Percentiles rank a stretch among this genome's conserved stretches.
Conservation (phyloP, 2,888 invertebrate genomes). For the Phyto melanocephala region DNA sequence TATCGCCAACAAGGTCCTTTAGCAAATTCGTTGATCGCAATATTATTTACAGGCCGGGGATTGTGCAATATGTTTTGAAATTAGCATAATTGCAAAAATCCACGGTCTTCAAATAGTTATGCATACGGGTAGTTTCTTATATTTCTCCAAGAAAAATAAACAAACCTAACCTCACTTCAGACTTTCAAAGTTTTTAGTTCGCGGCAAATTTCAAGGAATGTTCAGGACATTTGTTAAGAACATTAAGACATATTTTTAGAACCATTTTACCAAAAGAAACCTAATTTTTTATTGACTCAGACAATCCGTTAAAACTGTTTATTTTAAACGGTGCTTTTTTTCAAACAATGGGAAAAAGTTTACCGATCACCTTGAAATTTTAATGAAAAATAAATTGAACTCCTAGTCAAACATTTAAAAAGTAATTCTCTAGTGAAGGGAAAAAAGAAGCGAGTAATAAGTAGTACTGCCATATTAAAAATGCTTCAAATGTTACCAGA, state of each 20-base stretch:
- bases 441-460: background rate
- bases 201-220: constrained; percentile 36
- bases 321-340: constrained; percentile 26
- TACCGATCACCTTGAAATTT: constrained; percentile 6
- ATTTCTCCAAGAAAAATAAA: background rate
- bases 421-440: background rate
- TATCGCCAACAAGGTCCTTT: too few relatives aligned
- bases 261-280: background rate
- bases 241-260: background rate
- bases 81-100: constrained; percentile 70
- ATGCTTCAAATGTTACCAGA: background rate
- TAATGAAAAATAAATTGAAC: constrained; percentile 44
- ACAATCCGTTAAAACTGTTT: constrained; percentile 46
- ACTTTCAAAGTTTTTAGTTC: background rate
- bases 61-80: constrained; percentile 71
- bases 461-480: background rate
- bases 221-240: background rate
- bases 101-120: constrained; percentile 70
- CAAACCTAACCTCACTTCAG: constrained; percentile 68
- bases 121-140: background rate
- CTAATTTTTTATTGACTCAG: background rate
- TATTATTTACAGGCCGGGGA: constrained; percentile 70
- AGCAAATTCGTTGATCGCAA: too few relatives aligned
- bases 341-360: background rate
- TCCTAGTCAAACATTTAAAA: constrained; percentile 22